Conservation (phyloP, 2,888 invertebrate species). For the Drosophila nigricruria region DNA sequence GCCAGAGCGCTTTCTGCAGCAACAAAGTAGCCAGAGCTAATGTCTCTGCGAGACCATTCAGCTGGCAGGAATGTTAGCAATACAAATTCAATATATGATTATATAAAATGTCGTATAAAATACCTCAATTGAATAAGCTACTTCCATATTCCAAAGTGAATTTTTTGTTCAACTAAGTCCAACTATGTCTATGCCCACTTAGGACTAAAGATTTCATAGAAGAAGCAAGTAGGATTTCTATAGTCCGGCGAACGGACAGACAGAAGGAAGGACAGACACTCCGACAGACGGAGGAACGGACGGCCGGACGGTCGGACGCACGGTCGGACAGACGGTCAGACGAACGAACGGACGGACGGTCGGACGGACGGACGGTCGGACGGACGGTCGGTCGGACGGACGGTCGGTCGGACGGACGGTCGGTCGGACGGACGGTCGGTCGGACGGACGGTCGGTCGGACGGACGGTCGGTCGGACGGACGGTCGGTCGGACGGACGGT, state of each 20-base stretch:
- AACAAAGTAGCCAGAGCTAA: slow-evolving; percentile 3
- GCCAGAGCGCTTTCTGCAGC: slow-evolving; percentile 22
- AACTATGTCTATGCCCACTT: not conserved
- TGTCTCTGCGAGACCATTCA: not conserved
- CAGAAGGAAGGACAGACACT: not conserved
- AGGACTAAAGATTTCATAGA: not conserved
- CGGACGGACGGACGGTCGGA: too few relatives aligned
- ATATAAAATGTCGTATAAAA: too few relatives aligned
- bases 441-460: not conserved
- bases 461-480: not conserved
- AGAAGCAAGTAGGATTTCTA: not conserved
- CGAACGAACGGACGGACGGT: accelerated
- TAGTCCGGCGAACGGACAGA: too few relatives aligned
- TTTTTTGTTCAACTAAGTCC: not conserved
- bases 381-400: too few relatives aligned
- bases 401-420: too few relatives aligned
- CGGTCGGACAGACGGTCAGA: too few relatives aligned
- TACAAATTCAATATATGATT: slow-evolving; percentile 3
- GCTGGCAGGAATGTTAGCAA: not conserved
- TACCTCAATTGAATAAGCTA: not conserved
- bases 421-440: not conserved
- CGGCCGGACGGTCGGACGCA: too few relatives aligned
- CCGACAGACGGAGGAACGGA: too few relatives aligned
- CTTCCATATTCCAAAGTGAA: not conserved
- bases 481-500: not conserved